Base-by-base conservation (phyloP, 2,888 invertebrate species). In the Stenodera caucasica region DNA sequence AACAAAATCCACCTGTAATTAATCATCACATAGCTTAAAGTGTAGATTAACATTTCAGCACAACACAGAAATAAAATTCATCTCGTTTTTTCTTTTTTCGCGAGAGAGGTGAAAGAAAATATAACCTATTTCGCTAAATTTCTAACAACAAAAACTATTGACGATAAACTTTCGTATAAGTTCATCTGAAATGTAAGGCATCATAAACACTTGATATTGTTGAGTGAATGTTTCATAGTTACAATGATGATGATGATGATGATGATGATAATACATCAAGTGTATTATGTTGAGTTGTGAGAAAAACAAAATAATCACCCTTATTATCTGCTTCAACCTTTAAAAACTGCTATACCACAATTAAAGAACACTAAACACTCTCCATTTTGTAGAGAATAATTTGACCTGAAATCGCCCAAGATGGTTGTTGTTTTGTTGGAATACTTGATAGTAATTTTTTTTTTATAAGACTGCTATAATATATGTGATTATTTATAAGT, bases 361-460 rank as follows among this genome's bases (percentile, higher is more conserved):
- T 21, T 21, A 45, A 45, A 45, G 45, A 12, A 45, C 21, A 45
- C 45, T 45, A 4, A 9, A 45, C 18, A 18, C 45, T 15, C 45
- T 45, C 21, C 45, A 21, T 45, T 8, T 15, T 37, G 7, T n/a
- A n/a, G n/a, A n/a, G 14, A 7, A 35, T 35, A 35, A 9, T 45
- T 45, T 45, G 45, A 21, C 45, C 45, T 45, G 45, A 45, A 45
- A 45, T 45, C 45, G 18, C 45, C 21, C 11, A 12, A 37, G 21
- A 11, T 45, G 1, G 21, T 45, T 18, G 45, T 45, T 45, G 11
- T 33, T 26, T 26, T 26, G 26, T 3, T 26, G 3, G 26, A 26
- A 26, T 26, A 5, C 26, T 26, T 7, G 4, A 7, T 26, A 3
- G 7, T 26, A 26, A 3, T 26, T 35, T 12, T 5, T 14, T 15